A percentile compares a stretch with the other conserved stretches of the same genome.
These are phyloP conservation scores for Maniola jurtina DNA, from an alignment of 1,140 invertebrate genomes.

Conservation along the genomic window DNA sequence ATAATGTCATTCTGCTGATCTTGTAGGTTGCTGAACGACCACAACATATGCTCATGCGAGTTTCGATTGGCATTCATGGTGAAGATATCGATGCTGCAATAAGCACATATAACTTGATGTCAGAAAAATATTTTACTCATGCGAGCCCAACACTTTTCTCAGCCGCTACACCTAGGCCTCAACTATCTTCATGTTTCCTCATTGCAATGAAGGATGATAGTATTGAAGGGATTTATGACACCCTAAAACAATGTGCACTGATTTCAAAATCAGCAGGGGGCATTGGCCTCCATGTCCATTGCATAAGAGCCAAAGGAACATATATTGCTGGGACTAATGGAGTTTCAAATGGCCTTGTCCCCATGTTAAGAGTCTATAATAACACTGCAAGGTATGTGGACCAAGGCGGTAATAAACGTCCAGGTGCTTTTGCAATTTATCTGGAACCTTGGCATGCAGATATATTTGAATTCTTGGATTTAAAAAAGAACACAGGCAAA, in stretches of 20 bases:
- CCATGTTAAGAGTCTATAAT: conserved; percentile 98
- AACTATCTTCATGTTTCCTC: conserved; percentile 97
- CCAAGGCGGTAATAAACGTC: conserved; percentile 98
- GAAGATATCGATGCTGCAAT: conserved; percentile 96
- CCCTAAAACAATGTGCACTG: conserved; percentile 95
- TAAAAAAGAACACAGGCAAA: conserved; percentile 96
- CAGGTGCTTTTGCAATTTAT: conserved; percentile 99
- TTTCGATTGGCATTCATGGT: conserved; percentile 97
- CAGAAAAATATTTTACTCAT: conserved; percentile 98
- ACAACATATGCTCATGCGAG: conserved; percentile 99
- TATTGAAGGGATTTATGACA: conserved; percentile 99
- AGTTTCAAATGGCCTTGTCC: conserved; percentile 97
- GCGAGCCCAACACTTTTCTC: conserved; percentile 98
- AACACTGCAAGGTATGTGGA: conserved; percentile 98
- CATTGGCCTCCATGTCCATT: conserved; percentile 98
- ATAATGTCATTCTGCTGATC: neutral
- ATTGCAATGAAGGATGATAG: conserved; percentile 97
- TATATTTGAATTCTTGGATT: conserved; percentile 96
- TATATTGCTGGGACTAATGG: conserved; percentile 97
- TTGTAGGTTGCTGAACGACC: conserved; percentile 92
- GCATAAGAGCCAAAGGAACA: conserved; percentile 94
- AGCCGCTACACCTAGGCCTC: conserved; percentile 94
- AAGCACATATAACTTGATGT: conserved; percentile 97
- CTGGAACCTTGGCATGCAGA: conserved; percentile 99
- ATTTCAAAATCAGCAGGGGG: conserved; percentile 99